Conservation (phyloP, 1,140 invertebrate genomes). For the Diabrotica virgifera region DNA sequence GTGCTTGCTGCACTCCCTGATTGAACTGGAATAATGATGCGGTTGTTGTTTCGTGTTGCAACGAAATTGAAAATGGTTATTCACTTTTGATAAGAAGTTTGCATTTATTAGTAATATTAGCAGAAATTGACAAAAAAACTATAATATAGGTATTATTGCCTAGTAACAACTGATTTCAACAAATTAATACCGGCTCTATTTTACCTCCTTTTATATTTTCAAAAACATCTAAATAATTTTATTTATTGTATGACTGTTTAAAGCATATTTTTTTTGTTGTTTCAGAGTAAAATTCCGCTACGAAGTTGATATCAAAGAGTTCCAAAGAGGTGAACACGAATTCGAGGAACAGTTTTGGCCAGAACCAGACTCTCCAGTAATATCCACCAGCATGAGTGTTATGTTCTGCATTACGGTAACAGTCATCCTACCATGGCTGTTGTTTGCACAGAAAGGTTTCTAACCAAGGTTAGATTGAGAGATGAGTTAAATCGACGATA, state of each 20-base stretch:
- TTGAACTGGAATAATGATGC: too few relatives aligned
- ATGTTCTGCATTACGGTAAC: conserved; percentile 51
- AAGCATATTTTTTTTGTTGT: conserved; percentile 19
- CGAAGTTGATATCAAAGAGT: conserved; percentile 53
- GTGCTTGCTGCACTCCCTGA: too few relatives aligned
- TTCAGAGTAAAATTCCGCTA: conserved; percentile 53
- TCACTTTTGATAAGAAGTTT: too few relatives aligned
- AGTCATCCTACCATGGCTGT: conserved; percentile 52
- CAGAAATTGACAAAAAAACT: too few relatives aligned
- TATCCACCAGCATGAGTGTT: conserved; percentile 47
- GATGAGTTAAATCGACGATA: background rate
- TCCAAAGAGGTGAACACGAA: conserved; percentile 42
- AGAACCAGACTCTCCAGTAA: conserved; percentile 27
- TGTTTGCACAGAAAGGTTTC: background rate
- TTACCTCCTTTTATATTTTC: too few relatives aligned
- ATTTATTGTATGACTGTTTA: conserved; percentile 2
- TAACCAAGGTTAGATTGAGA: background rate
- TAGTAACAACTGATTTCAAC: too few relatives aligned
- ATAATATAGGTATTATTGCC: too few relatives aligned
- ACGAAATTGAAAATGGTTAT: too few relatives aligned
- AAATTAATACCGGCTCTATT: too few relatives aligned
- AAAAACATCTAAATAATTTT: background rate
- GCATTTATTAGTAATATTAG: too few relatives aligned
- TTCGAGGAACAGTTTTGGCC: conserved; percentile 33
- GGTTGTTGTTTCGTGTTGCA: too few relatives aligned